Conservation (phyloP, 2,888 invertebrate genomes). For the Drosophila seclusa region DNA sequence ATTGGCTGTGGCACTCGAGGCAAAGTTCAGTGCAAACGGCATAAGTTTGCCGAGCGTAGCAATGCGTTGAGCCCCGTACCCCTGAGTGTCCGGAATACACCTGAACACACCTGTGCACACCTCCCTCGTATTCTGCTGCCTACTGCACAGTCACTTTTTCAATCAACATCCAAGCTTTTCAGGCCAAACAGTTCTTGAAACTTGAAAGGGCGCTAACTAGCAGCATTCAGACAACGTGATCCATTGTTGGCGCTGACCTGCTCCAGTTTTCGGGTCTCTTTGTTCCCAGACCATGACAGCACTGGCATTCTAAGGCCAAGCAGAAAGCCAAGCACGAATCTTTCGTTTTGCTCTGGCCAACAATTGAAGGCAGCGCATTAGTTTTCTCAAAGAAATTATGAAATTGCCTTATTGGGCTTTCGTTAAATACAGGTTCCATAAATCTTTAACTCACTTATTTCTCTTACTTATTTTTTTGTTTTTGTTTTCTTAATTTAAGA, state of each 20-base stretch:
- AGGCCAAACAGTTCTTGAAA: slow-evolving; percentile 36
- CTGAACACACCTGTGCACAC: slow-evolving; percentile 7
- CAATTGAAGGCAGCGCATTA: slow-evolving; percentile 12
- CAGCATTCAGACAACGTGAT: slow-evolving; percentile 56
- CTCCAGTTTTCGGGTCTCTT: slow-evolving; percentile 10
- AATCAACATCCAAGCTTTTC: slow-evolving; percentile 30
- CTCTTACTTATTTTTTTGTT: neutral
- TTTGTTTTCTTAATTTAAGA: neutral
- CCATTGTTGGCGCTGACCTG: slow-evolving; percentile 48
- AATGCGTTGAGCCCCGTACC: slow-evolving; percentile 3
- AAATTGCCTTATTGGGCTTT: slow-evolving; percentile 24
- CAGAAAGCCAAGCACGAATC: slow-evolving; percentile 9
- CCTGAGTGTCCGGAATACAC: slow-evolving; percentile 13
- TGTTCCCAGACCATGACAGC: slow-evolving; percentile 16
- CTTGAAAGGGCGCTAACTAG: slow-evolving; percentile 63
- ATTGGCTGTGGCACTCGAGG: slow-evolving; percentile 27
- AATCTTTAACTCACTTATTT: neutral
- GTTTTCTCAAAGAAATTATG: slow-evolving; percentile 17
- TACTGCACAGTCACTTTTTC: neutral
- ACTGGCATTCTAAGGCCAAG: neutral
- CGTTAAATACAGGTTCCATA: too few relatives aligned
- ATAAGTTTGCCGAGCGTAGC: slow-evolving; percentile 25
- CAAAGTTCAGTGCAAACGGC: slow-evolving; percentile 35
- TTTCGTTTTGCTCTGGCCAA: slow-evolving; percentile 15
- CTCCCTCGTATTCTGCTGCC: neutral